Evolutionary conservation across 2,888 invertebrate genomes (phyloP).

Genomic region (Tuta absoluta): DNA sequence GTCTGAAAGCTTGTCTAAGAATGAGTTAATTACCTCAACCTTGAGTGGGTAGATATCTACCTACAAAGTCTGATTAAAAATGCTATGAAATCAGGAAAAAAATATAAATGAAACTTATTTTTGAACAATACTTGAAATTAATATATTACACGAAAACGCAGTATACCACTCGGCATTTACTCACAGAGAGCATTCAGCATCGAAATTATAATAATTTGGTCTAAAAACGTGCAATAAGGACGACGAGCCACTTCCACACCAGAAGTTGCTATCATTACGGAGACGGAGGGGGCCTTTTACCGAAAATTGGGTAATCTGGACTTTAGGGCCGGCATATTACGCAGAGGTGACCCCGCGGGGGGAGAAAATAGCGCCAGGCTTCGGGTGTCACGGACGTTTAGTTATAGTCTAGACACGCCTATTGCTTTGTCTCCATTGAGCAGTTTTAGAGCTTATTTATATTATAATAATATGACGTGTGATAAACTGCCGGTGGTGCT

Average conservation of each 20-base stretch:
- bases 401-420: constrained; percentile 31
- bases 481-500: too few species aligned
- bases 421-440: not conserved
- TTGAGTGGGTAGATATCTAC: too few species aligned
- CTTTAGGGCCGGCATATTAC: constrained; percentile 60
- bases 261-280: constrained; percentile 48
- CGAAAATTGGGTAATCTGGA: constrained; percentile 69
- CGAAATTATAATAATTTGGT: constrained; percentile 57
- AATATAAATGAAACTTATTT: too few species aligned
- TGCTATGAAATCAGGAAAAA: too few species aligned
- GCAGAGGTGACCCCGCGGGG: constrained; percentile 45
- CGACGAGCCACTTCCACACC: constrained; percentile 38
- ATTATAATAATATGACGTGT: too few species aligned
- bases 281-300: constrained; percentile 46
- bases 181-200: constrained; percentile 48
- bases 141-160: not conserved
- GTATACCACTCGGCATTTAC: not conserved
- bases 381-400: constrained; percentile 39
- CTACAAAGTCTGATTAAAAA: too few species aligned
- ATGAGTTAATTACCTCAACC: too few species aligned
- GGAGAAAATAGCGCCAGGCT: constrained; percentile 40
- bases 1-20: too few species aligned
- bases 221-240: constrained; percentile 56
- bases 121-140: too few species aligned
- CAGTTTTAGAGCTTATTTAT: not conserved